phyloP scores from a whole-genome alignment of 2,888 invertebrate species.

The Catocala sponsa region DNA sequence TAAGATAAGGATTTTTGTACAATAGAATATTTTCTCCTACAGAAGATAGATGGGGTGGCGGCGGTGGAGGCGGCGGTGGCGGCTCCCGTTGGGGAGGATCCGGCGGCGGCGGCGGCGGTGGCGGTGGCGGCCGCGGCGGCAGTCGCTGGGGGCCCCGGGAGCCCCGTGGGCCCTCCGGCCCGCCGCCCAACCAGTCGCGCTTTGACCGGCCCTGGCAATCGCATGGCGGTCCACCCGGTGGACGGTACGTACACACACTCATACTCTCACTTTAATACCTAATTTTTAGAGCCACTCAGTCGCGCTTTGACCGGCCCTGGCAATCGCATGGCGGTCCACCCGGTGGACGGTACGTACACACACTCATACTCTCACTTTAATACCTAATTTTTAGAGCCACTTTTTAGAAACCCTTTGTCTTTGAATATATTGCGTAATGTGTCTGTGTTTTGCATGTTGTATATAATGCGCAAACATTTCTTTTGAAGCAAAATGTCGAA shows the following conservation, averaged over 20 bases:
- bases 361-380: too few relatives aligned
- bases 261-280: too few relatives aligned
- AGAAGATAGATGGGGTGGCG: constrained; percentile 74
- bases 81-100: constrained; percentile 26
- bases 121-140: constrained; percentile 59
- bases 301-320: constrained; percentile 59
- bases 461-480: too few relatives aligned
- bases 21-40: constrained; percentile 13
- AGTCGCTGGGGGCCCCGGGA: constrained; percentile 59
- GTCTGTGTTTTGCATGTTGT: too few relatives aligned
- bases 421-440: too few relatives aligned
- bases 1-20: not conserved
- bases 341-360: constrained; percentile 22
- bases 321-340: constrained; percentile 27
- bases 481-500: too few relatives aligned
- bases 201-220: constrained; percentile 59
- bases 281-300: constrained; percentile 23
- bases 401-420: too few relatives aligned
- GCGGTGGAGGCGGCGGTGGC: constrained; percentile 31
- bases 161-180: constrained; percentile 28
- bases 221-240: constrained; percentile 5
- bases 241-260: constrained; percentile 22
- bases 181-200: constrained; percentile 41
- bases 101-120: constrained; percentile 33
- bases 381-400: too few relatives aligned